Conservation (phyloP, 2,888 invertebrate genomes). For the Apamea epomidion region DNA sequence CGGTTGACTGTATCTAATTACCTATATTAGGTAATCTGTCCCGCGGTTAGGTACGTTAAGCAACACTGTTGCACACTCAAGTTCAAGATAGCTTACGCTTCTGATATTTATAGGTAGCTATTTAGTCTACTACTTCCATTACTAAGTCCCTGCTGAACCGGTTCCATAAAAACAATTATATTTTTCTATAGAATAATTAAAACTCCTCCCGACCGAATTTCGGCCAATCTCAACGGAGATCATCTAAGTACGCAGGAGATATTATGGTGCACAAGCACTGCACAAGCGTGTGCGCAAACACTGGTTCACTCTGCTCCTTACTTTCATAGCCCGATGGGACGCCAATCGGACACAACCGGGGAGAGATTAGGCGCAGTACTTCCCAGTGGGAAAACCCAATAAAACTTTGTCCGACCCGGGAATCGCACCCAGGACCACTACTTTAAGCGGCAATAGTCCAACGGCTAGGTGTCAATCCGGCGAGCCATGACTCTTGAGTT, state of each 20-base stretch:
- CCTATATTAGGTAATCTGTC: background rate
- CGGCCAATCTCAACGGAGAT: background rate
- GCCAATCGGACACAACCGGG: background rate
- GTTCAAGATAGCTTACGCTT: background rate
- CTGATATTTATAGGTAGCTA: background rate
- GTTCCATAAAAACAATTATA: background rate
- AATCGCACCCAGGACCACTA: background rate
- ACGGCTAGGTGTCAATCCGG: background rate
- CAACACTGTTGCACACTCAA: slow-evolving; percentile 6
- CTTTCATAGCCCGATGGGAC: background rate
- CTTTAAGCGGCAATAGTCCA: background rate
- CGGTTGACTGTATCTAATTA: background rate
- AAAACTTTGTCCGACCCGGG: background rate
- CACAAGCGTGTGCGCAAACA: background rate
- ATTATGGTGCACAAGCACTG: background rate
- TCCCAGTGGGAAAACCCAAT: background rate
- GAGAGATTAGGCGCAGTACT: background rate
- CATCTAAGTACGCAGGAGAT: background rate
- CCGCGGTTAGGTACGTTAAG: slow-evolving; percentile 3
- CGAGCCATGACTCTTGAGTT: background rate
- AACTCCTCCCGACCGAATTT: background rate
- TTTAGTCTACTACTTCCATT: background rate
- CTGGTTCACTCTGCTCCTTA: background rate
- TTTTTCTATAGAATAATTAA: background rate
- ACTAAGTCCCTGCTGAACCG: background rate